These are phyloP conservation scores for Motacilla tschutschensis DNA, from an alignment of 2,113 vertebrate species.

Conservation along the genomic window DNA sequence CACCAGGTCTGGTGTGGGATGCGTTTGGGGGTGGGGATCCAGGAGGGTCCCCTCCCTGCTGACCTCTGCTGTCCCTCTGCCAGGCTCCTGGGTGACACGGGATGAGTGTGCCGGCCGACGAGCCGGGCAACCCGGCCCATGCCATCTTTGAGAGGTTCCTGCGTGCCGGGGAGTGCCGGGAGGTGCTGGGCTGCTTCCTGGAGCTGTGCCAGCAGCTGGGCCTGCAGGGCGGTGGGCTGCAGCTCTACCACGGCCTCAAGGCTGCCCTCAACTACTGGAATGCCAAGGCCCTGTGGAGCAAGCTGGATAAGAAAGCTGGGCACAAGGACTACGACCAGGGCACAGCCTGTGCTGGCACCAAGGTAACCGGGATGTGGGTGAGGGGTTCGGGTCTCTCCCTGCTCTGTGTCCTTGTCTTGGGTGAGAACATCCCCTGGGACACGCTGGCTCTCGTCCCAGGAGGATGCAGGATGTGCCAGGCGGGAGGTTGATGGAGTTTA, in stretches of 20 bases:
- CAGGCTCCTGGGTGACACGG: neutral
- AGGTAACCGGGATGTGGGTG: slow-evolving; percentile 61
- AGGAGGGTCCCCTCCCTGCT: neutral
- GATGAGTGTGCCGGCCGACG: slow-evolving; percentile 14
- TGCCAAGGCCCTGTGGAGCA: slow-evolving; percentile 90
- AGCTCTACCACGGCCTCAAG: slow-evolving; percentile 84
- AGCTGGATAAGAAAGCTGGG: slow-evolving; percentile 87
- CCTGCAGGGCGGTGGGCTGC: slow-evolving; percentile 74
- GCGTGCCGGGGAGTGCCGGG: slow-evolving; percentile 78
- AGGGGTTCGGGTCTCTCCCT: neutral
- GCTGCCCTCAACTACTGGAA: slow-evolving; percentile 91
- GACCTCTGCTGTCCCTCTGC: neutral
- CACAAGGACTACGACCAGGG: slow-evolving; percentile 86
- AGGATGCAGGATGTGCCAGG: neutral
- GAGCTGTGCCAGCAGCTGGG: slow-evolving; percentile 79
- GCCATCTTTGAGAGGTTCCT: slow-evolving; percentile 83
- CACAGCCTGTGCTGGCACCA: slow-evolving; percentile 79
- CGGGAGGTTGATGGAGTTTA: neutral
- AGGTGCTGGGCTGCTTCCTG: slow-evolving; percentile 78
- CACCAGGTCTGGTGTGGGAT: neutral
- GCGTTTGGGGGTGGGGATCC: neutral
- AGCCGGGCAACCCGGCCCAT: slow-evolving; percentile 74
- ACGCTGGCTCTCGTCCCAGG: neutral
- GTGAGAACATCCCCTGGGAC: neutral
- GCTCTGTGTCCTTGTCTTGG: neutral